A percentile compares a stretch with the other conserved stretches of the same genome.
phyloP scores from a whole-genome alignment of 2,888 invertebrate genomes.

The Cistogaster globosa region DNA sequence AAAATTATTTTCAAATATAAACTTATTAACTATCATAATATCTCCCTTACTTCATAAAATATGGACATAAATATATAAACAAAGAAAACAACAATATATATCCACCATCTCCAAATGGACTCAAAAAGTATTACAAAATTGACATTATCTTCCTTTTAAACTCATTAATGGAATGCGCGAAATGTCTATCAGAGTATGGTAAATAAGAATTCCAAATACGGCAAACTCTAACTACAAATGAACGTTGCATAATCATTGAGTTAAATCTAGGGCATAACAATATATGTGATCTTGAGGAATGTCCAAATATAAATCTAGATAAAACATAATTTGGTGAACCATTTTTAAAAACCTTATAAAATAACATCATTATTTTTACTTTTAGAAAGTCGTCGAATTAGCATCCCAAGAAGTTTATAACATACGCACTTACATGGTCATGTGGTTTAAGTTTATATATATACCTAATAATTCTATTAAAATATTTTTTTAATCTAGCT shows the following conservation, averaged over 20 bases:
- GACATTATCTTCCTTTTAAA: too few relatives aligned
- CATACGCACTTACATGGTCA: not conserved
- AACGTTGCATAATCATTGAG: not conserved
- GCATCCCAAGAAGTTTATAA: not conserved
- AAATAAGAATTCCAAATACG: not conserved
- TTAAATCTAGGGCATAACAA: not conserved
- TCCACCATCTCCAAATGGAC: too few relatives aligned
- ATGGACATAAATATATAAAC: too few relatives aligned
- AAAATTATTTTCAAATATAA: too few relatives aligned
- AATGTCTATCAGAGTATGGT: too few relatives aligned
- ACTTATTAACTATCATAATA: conserved; percentile 12
- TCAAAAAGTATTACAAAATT: too few relatives aligned
- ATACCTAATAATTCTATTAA: too few relatives aligned
- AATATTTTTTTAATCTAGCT: too few relatives aligned
- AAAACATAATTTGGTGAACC: not conserved
- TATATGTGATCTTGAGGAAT: not conserved
- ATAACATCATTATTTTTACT: not conserved
- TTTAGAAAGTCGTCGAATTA: not conserved
- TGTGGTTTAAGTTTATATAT: too few relatives aligned
- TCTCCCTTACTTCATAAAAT: too few relatives aligned
- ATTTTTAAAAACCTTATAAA: not conserved
- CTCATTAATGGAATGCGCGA: too few relatives aligned
- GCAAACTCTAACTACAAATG: not conserved
- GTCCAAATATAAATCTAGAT: not conserved
- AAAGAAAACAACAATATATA: too few relatives aligned